Base-by-base conservation (phyloP, 2,113 vertebrate genomes). In the Hemichromis elongatus region DNA sequence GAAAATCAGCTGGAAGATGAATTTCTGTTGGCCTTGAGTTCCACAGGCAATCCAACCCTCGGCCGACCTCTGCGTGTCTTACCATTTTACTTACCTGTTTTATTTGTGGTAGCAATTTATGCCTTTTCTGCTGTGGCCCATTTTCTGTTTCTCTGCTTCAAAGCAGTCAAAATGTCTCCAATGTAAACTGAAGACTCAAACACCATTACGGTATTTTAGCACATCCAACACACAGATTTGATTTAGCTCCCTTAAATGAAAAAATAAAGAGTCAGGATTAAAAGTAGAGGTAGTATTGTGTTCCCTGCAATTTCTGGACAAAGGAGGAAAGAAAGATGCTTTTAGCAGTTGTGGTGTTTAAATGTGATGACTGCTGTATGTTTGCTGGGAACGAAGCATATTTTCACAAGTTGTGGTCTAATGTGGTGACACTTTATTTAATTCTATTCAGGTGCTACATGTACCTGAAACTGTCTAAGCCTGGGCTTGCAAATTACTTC, bases 1-100 rank as follows among this genome's bases (percentile, higher is more conserved):
- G 40, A 54, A 86, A 83, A 84, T 40, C 42, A 79, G 18, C 66
- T 63, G 30, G 52, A 81, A 88, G 81, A 85, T 45, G 53, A 83
- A 84, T 88, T 84, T 90, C 61, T 90, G 52, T 70, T 83, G 84
- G 70, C 73, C 79, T 83, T 86, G 53, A 81, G 70, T 68, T 83
- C 81, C 16, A 37, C 52, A 84, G 78, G 35, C 59, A 86, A 86
- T 89, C 47, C 42, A 28, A 70, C 40, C 35, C 85, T 92, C 77
- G 61, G 21, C 55, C 81, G 86, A 90, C 86, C 86, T 88, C 75
- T 77, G 82, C 47, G 18, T 61, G 52, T 56, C 80, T 54, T 55
- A 77, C 18, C 50, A 33, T 83, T 82, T 78, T 77, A 81, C 68
- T 53, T 66, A 59, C 54, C 30, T 79, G 30, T 73, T 77, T 45